Conservation (phyloP, 1,140 invertebrate species). For the Aphaenogaster floridana region DNA sequence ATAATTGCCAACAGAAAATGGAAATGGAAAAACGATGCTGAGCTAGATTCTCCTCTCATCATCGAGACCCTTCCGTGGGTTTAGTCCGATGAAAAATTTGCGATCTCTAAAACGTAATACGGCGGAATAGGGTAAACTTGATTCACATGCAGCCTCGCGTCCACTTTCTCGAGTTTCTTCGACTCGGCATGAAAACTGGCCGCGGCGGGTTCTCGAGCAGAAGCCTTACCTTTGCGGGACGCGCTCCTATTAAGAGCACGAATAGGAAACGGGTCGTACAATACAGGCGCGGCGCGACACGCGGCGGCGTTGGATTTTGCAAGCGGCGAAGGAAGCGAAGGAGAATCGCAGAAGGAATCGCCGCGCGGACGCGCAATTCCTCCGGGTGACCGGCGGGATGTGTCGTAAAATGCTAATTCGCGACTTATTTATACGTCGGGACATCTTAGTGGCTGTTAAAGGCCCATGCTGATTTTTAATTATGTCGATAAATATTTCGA, state of each 20-base stretch:
- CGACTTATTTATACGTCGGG: slow-evolving; percentile 46
- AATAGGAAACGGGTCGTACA: slow-evolving; percentile 48
- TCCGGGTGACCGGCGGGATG: background rate
- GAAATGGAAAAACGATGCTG: background rate
- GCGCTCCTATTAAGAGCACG: slow-evolving; percentile 51
- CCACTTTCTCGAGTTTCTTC: slow-evolving; percentile 55
- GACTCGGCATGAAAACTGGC: slow-evolving; percentile 48
- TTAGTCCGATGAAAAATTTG: background rate
- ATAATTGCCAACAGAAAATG: background rate
- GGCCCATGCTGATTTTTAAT: slow-evolving; percentile 55
- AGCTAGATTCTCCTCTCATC: background rate
- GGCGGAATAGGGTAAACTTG: background rate
- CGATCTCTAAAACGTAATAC: background rate
- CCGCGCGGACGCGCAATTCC: slow-evolving; percentile 31
- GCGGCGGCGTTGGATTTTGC: slow-evolving; percentile 35
- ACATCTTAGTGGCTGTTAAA: slow-evolving; percentile 40
- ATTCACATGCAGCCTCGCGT: slow-evolving; percentile 33
- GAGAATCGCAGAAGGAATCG: background rate
- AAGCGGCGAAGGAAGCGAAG: slow-evolving; percentile 3
- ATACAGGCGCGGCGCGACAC: background rate
- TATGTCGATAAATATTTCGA: slow-evolving; percentile 57
- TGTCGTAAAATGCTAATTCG: slow-evolving; percentile 63
- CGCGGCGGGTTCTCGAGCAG: slow-evolving; percentile 46
- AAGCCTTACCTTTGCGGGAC: slow-evolving; percentile 54
- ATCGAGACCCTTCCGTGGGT: background rate